Conservation (phyloP, 2,797 vertebrate genomes). For the Acanthiza pusilla region DNA sequence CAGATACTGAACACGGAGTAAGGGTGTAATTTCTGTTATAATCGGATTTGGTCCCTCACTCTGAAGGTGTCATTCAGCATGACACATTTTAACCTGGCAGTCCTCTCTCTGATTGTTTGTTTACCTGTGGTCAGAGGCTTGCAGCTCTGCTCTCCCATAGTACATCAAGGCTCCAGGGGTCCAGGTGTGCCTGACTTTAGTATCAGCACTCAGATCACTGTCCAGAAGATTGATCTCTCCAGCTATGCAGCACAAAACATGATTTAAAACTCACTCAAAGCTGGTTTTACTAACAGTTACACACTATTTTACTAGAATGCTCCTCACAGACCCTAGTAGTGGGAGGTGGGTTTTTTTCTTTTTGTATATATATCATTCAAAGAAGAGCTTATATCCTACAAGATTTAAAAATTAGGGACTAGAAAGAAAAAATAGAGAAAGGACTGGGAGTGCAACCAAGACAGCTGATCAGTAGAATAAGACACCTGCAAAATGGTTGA, state of each 20-base stretch:
- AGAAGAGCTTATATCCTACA: neutral
- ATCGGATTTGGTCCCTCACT: neutral
- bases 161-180: conserved; percentile 77
- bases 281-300: neutral
- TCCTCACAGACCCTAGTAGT: neutral
- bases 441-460: neutral
- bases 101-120: neutral
- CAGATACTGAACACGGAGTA: neutral
- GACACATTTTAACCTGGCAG: neutral
- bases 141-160: conserved; percentile 79
- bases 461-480: neutral
- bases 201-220: conserved; percentile 50
- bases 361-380: neutral
- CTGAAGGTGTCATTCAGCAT: neutral
- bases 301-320: neutral
- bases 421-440: neutral
- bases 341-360: fast-evolving
- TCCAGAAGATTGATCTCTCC: conserved; percentile 76
- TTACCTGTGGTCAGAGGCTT: conserved; percentile 81
- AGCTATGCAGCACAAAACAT: conserved; percentile 55
- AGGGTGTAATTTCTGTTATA: neutral
- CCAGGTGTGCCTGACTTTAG: conserved; percentile 71
- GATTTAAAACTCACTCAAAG: neutral
- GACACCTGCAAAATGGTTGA: neutral
- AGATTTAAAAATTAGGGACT: neutral